Conservation (phyloP, 2,797 vertebrate species). For the Atherinosoma microstoma region DNA sequence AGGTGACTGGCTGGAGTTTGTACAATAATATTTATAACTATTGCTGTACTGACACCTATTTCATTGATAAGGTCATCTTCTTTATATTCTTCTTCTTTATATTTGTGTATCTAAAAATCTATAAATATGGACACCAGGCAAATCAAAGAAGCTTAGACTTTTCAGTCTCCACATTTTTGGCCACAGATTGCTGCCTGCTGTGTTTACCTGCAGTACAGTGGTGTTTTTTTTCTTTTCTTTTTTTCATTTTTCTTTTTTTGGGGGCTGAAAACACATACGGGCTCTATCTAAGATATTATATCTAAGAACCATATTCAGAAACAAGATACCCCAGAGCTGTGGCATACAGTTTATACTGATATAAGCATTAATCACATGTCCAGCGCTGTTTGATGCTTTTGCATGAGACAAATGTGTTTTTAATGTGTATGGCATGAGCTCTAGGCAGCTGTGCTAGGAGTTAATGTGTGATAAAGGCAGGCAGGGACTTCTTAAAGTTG, state of each 20-base stretch:
- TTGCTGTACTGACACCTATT: no score
- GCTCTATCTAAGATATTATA: no score
- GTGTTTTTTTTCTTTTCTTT: neutral
- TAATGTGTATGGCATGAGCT: constrained; percentile 37
- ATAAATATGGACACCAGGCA: no score
- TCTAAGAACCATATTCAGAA: no score
- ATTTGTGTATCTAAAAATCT: no score
- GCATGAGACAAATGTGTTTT: constrained; percentile 22
- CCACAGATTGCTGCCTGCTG: neutral
- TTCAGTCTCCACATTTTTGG: neutral
- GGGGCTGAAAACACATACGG: neutral
- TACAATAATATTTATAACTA: no score
- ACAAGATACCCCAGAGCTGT: no score
- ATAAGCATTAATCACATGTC: neutral
- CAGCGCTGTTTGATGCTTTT: constrained; percentile 27
- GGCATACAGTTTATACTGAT: neutral
- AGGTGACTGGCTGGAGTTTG: no score
- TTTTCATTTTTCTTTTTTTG: neutral
- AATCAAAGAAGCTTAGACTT: no score
- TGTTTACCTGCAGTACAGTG: neutral
- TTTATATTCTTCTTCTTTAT: no score
- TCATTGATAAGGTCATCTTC: no score
- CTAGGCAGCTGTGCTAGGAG: constrained; percentile 18
- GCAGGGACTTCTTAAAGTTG: neutral
- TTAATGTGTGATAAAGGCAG: constrained; percentile 13